phyloP scores from a whole-genome alignment of 2,797 vertebrate species.

The Molothrus ater region DNA sequence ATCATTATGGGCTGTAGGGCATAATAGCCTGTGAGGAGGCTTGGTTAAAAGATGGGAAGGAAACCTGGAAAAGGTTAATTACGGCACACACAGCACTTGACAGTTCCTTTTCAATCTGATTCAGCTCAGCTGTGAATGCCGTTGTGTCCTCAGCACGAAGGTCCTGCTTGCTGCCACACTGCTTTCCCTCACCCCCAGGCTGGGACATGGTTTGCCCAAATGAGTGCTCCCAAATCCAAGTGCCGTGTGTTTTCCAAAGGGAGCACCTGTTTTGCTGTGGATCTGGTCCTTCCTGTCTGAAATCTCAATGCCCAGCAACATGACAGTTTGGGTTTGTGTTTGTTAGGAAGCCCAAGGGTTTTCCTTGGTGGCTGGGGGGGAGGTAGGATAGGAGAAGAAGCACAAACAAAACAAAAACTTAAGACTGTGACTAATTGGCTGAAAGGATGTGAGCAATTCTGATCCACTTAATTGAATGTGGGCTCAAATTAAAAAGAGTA shows the following conservation, averaged over 20 bases:
- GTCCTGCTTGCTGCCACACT: background rate
- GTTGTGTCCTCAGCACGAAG: constrained; percentile 16
- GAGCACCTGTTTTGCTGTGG: background rate
- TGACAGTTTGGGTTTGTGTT: background rate
- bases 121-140: constrained; percentile 47
- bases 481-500: constrained; percentile 45
- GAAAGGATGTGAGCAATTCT: background rate
- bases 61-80: constrained; percentile 72
- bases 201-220: background rate
- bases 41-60: constrained; percentile 61
- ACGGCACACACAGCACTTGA: constrained; percentile 50
- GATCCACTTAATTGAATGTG: constrained; percentile 20
- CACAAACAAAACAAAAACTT: constrained; percentile 22
- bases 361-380: rapidly evolving
- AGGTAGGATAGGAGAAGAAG: background rate
- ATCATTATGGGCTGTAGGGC: constrained; percentile 68
- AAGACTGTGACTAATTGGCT: constrained; percentile 28
- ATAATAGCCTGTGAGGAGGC: constrained; percentile 57
- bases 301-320: background rate
- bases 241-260: background rate
- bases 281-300: background rate
- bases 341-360: background rate
- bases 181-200: background rate
- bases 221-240: background rate
- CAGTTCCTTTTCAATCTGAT: constrained; percentile 67